phyloP scores from a whole-genome alignment of 37 sponge, comb jelly and placozoan species.

The Lycopodina hypogea region DNA sequence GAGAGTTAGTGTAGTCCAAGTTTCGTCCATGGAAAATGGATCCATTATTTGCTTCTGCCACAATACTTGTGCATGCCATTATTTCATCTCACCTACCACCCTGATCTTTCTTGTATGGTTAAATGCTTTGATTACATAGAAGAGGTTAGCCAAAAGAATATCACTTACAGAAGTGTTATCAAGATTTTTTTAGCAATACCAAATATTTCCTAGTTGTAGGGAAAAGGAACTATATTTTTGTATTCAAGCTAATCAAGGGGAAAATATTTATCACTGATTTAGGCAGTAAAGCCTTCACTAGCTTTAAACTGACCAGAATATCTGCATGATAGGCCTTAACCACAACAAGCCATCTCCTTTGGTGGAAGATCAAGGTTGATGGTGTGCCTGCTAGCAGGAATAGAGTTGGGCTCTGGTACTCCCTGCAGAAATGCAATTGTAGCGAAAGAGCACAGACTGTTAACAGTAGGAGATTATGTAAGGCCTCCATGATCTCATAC shows the following conservation, averaged over 20 bases:
- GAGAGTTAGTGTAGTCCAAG: conserved; percentile 82
- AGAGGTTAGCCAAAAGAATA: conserved; percentile 51
- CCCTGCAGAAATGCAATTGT: too few relatives aligned
- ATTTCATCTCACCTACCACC: neutral
- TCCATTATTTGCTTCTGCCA: conserved; percentile 69
- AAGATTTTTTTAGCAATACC: conserved; percentile 43
- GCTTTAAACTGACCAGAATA: conserved; percentile 15
- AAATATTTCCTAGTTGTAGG: conserved; percentile 66
- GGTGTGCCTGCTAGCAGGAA: conserved; percentile 33
- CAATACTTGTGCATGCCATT: conserved; percentile 86
- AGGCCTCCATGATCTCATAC: too few relatives aligned
- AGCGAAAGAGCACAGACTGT: too few relatives aligned
- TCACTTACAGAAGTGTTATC: conserved; percentile 45
- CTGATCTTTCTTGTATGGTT: neutral
- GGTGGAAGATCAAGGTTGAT: conserved; percentile 65
- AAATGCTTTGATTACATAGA: conserved; percentile 78
- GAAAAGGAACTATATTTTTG: conserved; percentile 64
- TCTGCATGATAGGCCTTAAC: conserved; percentile 20
- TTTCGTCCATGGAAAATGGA: conserved; percentile 85
- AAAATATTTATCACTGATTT: conserved; percentile 35
- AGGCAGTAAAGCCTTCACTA: conserved; percentile 50
- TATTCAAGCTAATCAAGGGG: conserved; percentile 18
- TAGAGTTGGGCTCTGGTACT: neutral
- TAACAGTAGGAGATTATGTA: too few relatives aligned
- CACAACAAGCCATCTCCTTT: conserved; percentile 56